Percentiles rank a stretch among this genome's conserved stretches.
Conservation (phyloP, 2,113 vertebrate genomes). For the Poicephalus meyeri region DNA sequence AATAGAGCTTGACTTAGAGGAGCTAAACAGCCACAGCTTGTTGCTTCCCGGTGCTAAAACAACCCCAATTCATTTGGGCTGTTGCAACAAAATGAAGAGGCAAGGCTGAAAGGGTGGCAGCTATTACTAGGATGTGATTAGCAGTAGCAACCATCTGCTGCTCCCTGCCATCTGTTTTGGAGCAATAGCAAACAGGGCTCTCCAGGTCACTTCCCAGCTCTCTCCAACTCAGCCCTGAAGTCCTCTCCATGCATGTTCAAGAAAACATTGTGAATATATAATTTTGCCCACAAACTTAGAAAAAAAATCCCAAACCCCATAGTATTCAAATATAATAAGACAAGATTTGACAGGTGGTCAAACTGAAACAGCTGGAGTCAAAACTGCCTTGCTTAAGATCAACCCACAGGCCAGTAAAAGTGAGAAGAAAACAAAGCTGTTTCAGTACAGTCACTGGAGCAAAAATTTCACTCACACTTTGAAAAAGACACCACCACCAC, state of each 20-base stretch:
- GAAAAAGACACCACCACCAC: not conserved
- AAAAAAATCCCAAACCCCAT: not conserved
- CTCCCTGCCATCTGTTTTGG: not conserved
- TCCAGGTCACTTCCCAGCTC: not conserved
- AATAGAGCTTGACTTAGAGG: not conserved
- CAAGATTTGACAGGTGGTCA: not conserved
- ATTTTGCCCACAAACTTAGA: not conserved
- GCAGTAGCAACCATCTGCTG: not conserved
- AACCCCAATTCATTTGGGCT: not conserved
- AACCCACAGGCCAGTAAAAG: not conserved
- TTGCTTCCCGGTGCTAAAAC: not conserved
- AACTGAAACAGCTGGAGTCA: not conserved
- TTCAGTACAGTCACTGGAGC: not conserved
- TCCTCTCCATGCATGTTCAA: not conserved
- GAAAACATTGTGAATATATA: not conserved
- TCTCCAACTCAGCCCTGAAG: not conserved
- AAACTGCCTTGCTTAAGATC: not conserved
- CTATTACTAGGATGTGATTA: not conserved
- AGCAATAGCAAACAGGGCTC: not conserved
- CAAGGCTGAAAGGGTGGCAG: not conserved
- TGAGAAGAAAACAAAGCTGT: not conserved
- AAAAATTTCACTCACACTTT: not conserved
- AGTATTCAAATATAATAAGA: not conserved
- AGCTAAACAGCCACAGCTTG: not conserved
- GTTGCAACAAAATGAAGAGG: not conserved